Evolutionary conservation across 2,888 invertebrate species (phyloP).

Genomic region (Cephus runcator): DNA sequence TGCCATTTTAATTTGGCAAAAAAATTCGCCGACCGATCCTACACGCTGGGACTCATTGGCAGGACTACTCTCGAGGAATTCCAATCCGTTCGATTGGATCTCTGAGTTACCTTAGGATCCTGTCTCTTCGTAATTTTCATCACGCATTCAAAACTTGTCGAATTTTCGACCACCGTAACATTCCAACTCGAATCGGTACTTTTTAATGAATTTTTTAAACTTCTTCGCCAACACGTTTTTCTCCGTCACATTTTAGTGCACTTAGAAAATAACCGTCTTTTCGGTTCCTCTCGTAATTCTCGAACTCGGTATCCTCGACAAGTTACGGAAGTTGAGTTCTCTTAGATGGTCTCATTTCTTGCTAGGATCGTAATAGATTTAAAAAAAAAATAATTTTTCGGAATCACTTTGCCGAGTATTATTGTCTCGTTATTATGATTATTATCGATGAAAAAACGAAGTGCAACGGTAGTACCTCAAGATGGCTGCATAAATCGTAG

Average conservation of each 20-base stretch:
- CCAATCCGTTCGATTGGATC: neutral
- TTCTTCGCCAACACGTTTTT: neutral
- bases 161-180: neutral
- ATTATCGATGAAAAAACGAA: neutral
- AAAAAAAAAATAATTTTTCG: neutral
- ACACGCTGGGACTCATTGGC: neutral
- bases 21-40: constrained; percentile 8
- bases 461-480: neutral
- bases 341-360: neutral
- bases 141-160: neutral
- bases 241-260: neutral
- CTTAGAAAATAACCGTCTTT: neutral
- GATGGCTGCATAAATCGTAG: neutral
- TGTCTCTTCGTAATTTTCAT: neutral
- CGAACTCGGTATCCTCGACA: neutral
- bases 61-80: neutral
- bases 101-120: neutral
- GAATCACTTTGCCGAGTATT: neutral
- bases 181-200: neutral
- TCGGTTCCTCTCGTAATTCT: neutral
- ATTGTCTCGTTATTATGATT: neutral
- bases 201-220: neutral
- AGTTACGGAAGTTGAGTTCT: neutral
- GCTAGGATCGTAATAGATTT: neutral
- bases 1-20: constrained; percentile 37